Percentiles rank a stretch among this genome's conserved stretches.
Evolutionary conservation across 2,888 invertebrate species (phyloP).

Genomic region (Nephrotoma guestfalica): DNA sequence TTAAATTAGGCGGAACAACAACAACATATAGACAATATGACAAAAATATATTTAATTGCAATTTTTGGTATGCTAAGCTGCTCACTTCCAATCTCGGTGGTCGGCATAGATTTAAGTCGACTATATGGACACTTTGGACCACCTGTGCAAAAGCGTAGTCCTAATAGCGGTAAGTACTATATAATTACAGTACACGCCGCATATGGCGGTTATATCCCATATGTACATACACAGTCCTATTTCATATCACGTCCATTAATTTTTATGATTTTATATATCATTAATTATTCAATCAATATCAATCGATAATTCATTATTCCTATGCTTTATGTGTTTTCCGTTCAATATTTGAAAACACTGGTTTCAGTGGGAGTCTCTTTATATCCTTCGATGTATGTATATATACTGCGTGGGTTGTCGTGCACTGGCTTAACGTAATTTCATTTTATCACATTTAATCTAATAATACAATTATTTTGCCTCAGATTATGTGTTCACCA

Average conservation of each 20-base stretch:
- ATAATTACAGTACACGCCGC: not conserved
- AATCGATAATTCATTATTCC: not conserved
- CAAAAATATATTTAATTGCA: slow-evolving; percentile 4
- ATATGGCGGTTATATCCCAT: too few species aligned
- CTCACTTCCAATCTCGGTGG: slow-evolving; percentile 47
- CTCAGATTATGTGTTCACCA: not conserved
- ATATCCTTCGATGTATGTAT: not conserved
- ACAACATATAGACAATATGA: not conserved
- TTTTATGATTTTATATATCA: not conserved
- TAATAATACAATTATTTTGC: not conserved
- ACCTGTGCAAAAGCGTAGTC: slow-evolving; percentile 26
- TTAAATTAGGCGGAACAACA: too few species aligned
- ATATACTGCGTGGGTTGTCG: not conserved
- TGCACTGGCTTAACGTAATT: not conserved
- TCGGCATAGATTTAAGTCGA: slow-evolving; percentile 65
- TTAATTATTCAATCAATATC: not conserved
- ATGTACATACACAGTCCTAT: too few species aligned
- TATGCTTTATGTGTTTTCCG: not conserved
- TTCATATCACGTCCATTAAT: not conserved
- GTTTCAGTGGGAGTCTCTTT: not conserved
- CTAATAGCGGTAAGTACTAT: slow-evolving; percentile 25
- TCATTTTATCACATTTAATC: not conserved
- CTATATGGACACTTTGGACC: slow-evolving; percentile 55
- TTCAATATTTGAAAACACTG: not conserved
- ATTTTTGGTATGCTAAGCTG: slow-evolving; percentile 47